These are phyloP conservation scores for Lutjanus erythropterus DNA, from an alignment of 2,113 vertebrate species.

Conservation along the genomic window DNA sequence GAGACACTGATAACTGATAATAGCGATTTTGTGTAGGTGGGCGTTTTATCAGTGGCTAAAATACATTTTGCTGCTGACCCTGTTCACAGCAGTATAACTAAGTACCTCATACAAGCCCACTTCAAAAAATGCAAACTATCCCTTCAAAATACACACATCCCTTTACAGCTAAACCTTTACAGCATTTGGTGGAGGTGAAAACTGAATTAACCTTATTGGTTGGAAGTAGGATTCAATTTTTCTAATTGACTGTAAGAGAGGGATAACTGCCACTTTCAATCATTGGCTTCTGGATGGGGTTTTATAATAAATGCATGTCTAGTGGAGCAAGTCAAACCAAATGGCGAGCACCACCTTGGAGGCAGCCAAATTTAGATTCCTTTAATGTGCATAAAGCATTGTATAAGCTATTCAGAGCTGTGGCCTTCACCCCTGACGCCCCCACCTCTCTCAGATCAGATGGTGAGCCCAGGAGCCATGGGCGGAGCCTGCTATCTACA, in stretches of 20 bases:
- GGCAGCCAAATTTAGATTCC: constrained; percentile 52
- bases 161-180: background rate
- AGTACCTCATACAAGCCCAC: too few relatives aligned
- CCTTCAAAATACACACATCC: too few relatives aligned
- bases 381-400: constrained; percentile 51
- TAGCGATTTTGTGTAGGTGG: too few relatives aligned
- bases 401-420: constrained; percentile 44
- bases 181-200: constrained; percentile 14
- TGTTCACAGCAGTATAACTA: too few relatives aligned
- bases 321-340: constrained; percentile 37
- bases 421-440: constrained; percentile 37
- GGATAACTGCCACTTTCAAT: constrained; percentile 41
- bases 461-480: constrained; percentile 18
- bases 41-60: too few relatives aligned
- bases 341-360: constrained; percentile 45
- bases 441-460: constrained; percentile 15
- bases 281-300: constrained; percentile 43
- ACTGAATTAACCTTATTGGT: constrained; percentile 2
- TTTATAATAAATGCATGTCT: constrained; percentile 41
- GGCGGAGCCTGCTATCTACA: constrained; percentile 38
- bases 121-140: too few relatives aligned
- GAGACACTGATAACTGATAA: too few relatives aligned
- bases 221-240: constrained; percentile 37
- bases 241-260: constrained; percentile 29
- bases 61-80: too few relatives aligned